Base-by-base conservation (phyloP, 2,113 vertebrate genomes). In the Centropus unirufus region DNA sequence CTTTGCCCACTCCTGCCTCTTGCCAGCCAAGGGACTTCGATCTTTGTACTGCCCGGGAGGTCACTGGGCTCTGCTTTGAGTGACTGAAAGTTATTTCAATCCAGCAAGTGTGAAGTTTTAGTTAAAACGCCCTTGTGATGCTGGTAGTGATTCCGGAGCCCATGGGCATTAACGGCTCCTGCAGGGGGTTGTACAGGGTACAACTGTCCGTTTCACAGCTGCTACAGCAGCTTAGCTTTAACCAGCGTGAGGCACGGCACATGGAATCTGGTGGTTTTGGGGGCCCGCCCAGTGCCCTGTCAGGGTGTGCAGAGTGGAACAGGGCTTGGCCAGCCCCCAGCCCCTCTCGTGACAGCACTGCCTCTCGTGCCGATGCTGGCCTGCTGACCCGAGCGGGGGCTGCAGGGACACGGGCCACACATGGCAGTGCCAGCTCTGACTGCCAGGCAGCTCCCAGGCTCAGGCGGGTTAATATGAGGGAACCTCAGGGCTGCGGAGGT, bases 271-370 rank as follows among this genome's bases (percentile, higher is more conserved):
- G 16, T 14, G 74, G 23, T 44, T 62, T 30, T 13, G 20, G 54
- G 51, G 39, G 40, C 7, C 73, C 55, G 39, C 23, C 49, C 32
- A 29, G 47, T 24, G 27, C 39, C 77, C 36, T 5, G 0, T 39
- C 29, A 17, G 0, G 2, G 9, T 36, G 85, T 54, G 58, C 64
- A 16, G 77, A 66, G 58, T 16, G 40, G 77, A 54, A 44, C 54
- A 5, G 12, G 34, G 46, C 47, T 49, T 44, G 79, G 30, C 54
- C 44, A 36, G 42, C 54, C 66, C 8, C 30, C 55, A 2, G 19
- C 47, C 23, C 36, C 20, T 20, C 20, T 34, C n/a, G 2, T 10
- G 14, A 2, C 8, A 14, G 5, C 23, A 2, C 2, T 19, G 63
- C 11, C 2, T 20, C 21, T 73, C 7, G 11, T 5, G 20, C 39